Percentiles rank a stretch among this genome's conserved stretches.
Conservation (phyloP, 2,113 vertebrate species). For the Eira barbara region DNA sequence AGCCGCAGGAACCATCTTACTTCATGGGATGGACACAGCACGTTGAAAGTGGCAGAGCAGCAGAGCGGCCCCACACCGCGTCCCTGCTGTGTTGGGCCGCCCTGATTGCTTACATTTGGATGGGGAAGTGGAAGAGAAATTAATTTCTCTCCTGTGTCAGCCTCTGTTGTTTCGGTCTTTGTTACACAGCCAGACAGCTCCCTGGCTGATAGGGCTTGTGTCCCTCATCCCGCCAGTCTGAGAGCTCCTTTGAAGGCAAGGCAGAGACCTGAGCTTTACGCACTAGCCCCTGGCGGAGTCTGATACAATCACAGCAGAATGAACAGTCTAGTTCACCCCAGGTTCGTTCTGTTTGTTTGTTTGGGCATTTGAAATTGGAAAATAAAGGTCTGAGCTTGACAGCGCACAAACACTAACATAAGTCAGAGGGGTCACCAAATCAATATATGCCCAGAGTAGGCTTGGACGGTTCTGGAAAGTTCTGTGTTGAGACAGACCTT, state of each 20-base stretch:
- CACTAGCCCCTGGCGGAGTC: background rate
- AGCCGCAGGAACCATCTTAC: background rate
- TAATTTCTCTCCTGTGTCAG: background rate
- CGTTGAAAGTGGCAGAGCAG: background rate
- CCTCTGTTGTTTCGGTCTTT: background rate
- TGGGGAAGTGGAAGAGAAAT: background rate
- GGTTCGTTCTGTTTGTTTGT: background rate
- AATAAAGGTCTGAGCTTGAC: background rate
- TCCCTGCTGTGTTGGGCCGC: background rate
- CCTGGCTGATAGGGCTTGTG: background rate
- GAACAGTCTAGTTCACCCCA: background rate
- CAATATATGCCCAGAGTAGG: background rate
- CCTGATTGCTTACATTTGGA: background rate
- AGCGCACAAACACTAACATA: background rate
- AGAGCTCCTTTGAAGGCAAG: background rate
- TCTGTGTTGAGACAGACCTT: no score
- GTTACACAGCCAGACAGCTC: background rate
- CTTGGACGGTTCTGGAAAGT: background rate
- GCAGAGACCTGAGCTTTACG: background rate
- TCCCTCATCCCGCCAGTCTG: no score
- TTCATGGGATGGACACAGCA: background rate
- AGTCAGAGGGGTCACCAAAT: no score
- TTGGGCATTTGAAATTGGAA: background rate
- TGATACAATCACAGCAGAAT: background rate
- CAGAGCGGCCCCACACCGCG: background rate